Base-by-base conservation (phyloP, 2,797 vertebrate species). In the Fringilla coelebs region DNA sequence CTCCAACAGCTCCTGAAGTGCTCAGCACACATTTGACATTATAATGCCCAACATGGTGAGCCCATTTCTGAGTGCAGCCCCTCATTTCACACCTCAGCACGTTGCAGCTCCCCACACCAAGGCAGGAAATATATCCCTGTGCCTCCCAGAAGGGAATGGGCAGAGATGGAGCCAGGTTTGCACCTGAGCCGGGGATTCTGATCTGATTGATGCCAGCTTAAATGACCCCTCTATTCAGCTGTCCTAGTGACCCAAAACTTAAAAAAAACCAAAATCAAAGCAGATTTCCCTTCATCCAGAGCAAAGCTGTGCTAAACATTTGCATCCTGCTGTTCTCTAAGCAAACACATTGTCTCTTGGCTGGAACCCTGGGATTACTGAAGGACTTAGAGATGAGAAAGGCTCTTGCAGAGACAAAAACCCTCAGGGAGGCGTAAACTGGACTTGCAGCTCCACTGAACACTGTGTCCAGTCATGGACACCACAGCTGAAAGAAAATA, bases 11-110 rank as follows among this genome's bases (percentile, higher is more conserved):
- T 65, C 29, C 45, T 17, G 2, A 58, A 66, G 28, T 60, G 65
- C 41, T 12, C 11, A 14, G 26, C 12, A 14, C 28, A 60, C 15
- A 31, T 63, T 71, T 15, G 28, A 19, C 8, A 16, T 34, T 34
- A 7, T 6, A 6, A 28, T 24, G 5, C 9, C 22, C 26, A 52
- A 5, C 5, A 1, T 18, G 25, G 24, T 0, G 4, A 85, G 19
- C 10, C 49, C 54, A 28, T 17, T 6, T 65, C 51, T 20, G 55
- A 73, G 68, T 11, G 18, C 40, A 80, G 29, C 40, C 36, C 38
- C 5, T 0, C 5, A 1, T 78, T 63, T 68, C 12, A 4, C 41
- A 67, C 9, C 28, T 83, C 40, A 46, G 26, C 12, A 11, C 4
- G 4, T 3, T 36, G 46, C 36, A 67, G 19, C 10, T 83, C 36